Evolutionary conservation across 2,113 vertebrate genomes (phyloP).

Genomic region (Psilopsiagon aurifrons): DNA sequence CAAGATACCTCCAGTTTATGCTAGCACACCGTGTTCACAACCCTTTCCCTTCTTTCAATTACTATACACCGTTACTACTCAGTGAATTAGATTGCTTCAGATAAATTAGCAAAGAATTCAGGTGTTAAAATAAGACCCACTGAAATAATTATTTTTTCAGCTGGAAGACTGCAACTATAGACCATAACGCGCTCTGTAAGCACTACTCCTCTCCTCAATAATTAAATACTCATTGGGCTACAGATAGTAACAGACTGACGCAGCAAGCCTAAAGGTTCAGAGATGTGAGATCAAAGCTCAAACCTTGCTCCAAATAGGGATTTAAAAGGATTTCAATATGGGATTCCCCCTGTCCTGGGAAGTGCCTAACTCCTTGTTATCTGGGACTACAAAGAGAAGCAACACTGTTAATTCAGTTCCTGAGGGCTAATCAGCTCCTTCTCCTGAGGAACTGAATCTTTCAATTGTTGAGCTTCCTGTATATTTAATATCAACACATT

Average conservation of each 20-base stretch:
- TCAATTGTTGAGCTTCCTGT: background rate
- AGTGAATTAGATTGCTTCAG: background rate
- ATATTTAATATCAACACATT: background rate
- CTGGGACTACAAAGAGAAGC: background rate
- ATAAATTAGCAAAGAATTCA: background rate
- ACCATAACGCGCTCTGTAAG: background rate
- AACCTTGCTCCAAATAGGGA: background rate
- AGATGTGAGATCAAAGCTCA: background rate
- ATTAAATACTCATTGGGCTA: conserved; percentile 23
- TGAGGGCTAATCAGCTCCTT: background rate
- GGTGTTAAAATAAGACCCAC: background rate
- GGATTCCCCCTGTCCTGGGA: background rate
- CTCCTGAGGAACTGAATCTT: background rate
- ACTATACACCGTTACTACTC: background rate
- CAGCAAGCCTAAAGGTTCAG: background rate
- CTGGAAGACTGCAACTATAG: background rate
- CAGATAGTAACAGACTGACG: background rate
- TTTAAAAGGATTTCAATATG: background rate
- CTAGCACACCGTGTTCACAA: background rate
- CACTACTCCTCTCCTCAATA: conserved; percentile 1
- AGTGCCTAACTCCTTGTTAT: background rate
- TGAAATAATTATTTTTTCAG: background rate
- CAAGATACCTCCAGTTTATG: background rate
- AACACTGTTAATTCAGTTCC: background rate
- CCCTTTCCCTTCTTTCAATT: background rate